Conservation (phyloP, 2,888 invertebrate genomes). For the Polydrusus cervinus region DNA sequence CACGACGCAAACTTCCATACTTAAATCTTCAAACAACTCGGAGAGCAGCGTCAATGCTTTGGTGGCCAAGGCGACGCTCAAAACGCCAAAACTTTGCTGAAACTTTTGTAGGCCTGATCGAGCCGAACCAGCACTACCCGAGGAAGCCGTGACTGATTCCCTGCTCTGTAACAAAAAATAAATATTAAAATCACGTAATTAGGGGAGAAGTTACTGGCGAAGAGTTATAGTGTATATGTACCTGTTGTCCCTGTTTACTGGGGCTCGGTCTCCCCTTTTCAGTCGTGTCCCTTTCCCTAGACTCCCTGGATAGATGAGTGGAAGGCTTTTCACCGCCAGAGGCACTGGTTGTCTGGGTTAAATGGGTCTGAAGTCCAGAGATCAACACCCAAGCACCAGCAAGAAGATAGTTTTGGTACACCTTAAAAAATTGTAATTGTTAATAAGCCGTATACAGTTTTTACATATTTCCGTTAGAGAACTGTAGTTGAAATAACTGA, state of each 20-base stretch:
- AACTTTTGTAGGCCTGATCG: conserved; percentile 83
- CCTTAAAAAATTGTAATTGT: conserved; percentile 73
- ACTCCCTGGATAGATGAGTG: conserved; percentile 64
- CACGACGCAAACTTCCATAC: conserved; percentile 79
- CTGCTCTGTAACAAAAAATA: conserved; percentile 36
- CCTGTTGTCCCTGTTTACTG: conserved; percentile 69
- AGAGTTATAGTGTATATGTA: not conserved
- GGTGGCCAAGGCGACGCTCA: conserved; percentile 91
- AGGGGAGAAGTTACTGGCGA: not conserved
- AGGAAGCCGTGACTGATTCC: conserved; percentile 56
- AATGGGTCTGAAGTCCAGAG: conserved; percentile 89
- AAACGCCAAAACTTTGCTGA: conserved; percentile 91
- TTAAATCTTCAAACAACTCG: conserved; percentile 84
- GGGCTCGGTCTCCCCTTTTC: conserved; percentile 76
- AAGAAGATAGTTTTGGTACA: conserved; percentile 91
- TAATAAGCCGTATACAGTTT: no score
- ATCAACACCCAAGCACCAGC: conserved; percentile 92
- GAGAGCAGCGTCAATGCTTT: conserved; percentile 86
- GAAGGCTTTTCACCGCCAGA: conserved; percentile 69
- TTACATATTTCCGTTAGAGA: no score
- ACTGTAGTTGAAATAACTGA: no score
- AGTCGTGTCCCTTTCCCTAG: conserved; percentile 68
- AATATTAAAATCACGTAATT: not conserved
- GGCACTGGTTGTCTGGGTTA: conserved; percentile 77
- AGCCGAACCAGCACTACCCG: conserved; percentile 69